Base-by-base conservation (phyloP, 1,140 invertebrate genomes). In the Meloidogyne floridensis region DNA sequence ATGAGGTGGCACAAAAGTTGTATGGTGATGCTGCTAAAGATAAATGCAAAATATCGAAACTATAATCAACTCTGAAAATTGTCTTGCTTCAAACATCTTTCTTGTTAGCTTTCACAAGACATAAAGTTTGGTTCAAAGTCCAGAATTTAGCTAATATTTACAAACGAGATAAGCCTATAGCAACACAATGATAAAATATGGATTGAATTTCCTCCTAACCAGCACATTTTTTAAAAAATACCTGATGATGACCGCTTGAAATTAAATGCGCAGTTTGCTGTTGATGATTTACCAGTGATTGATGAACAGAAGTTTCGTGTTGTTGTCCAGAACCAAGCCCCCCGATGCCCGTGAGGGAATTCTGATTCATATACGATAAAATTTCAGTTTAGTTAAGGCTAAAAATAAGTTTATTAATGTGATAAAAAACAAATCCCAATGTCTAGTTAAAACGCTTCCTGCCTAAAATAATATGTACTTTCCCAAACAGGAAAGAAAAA, bases 1-100 rank as follows among this genome's bases (percentile, higher is more conserved):
- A 10, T 79, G 77, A 54, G 77, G 77, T 2, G 32, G 77, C 5
- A 79, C n/a, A n/a, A 79, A 79, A 15, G 77, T 79, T 15, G 77
- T 79, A 72, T 79, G 77, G 20, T 79, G 77, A 72, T 71, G 53
- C 3, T 20, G 18, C 59, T 65, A 4, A 65, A 18, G n/a, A 65
- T 54, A 32, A 32, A 32, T 32, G 32, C 32, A 32, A 32, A 32
- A 32, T 32, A 32, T 32, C 32, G 32, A 32, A 32, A 32, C 32
- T 32, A 32, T 32, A 32, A 32, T 32, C 32, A 32, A 32, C 32
- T 32, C 32, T 32, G 32, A 32, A 32, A 32, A 32, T 32, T 32
- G 32, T 32, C 32, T 32, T 32, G 32, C 32, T 32, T 32, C 32
- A 32, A 32, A 32, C 32, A 32, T 32, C 32, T 32, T 32, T 32